A percentile compares a stretch with the other conserved stretches of the same genome.
phyloP scores from a whole-genome alignment of 2,888 invertebrate species.

The Cantharis flavilabris region DNA sequence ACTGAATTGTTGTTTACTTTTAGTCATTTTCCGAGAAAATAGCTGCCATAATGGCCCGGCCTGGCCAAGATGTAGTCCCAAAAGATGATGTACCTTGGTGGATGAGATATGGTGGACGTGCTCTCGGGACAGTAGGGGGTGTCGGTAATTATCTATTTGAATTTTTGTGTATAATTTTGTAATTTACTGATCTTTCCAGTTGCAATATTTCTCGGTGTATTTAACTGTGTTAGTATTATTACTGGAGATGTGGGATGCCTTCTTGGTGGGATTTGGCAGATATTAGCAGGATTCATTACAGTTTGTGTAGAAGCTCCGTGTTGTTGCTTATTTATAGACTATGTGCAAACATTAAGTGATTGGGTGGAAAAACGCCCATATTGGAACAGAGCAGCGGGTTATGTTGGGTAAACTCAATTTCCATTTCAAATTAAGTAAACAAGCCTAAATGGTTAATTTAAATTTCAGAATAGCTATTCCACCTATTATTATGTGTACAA shows the following conservation, averaged over 20 bases:
- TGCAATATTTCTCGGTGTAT: conserved; percentile 80
- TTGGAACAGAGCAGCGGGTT: conserved; percentile 87
- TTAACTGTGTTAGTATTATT: conserved; percentile 73
- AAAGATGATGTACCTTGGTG: conserved; percentile 89
- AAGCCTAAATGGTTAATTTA: conserved; percentile 8
- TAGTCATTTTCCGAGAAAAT: conserved; percentile 82
- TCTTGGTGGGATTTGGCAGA: conserved; percentile 82
- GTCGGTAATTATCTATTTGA: conserved; percentile 67
- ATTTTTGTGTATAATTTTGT: conserved; percentile 10
- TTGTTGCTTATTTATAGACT: conserved; percentile 95
- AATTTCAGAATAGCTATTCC: conserved; percentile 74
- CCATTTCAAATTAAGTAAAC: not conserved
- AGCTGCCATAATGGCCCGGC: conserved; percentile 77
- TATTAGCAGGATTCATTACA: conserved; percentile 86
- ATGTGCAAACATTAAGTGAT: conserved; percentile 84
- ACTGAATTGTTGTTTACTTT: not conserved
- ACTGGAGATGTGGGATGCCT: conserved; percentile 67
- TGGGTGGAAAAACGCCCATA: conserved; percentile 83
- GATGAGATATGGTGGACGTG: conserved; percentile 84
- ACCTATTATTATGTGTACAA: conserved; percentile 78
- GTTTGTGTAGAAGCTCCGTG: conserved; percentile 94
- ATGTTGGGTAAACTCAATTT: conserved; percentile 65
- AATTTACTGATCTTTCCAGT: conserved; percentile 63
- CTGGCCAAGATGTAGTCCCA: conserved; percentile 75
- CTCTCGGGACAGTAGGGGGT: conserved; percentile 82